Percentiles rank a stretch among this genome's conserved stretches.
These are phyloP conservation scores for Melolontha melolontha DNA, from an alignment of 2,888 invertebrate genomes.

Conservation along the genomic window DNA sequence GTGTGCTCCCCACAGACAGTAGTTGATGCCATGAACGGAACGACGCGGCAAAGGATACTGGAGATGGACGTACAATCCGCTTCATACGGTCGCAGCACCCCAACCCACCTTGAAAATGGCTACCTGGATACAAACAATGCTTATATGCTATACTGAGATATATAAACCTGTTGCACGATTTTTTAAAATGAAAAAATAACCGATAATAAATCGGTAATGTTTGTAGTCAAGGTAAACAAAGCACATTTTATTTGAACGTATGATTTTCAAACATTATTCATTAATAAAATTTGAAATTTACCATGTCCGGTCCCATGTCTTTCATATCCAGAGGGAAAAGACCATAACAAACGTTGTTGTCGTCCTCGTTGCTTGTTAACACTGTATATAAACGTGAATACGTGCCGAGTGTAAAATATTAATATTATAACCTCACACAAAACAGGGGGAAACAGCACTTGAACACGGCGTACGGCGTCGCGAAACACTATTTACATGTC, in stretches of 20 bases:
- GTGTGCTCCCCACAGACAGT: constrained; percentile 47
- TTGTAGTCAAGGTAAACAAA: background rate
- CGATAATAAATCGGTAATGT: background rate
- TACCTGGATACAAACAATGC: constrained; percentile 72
- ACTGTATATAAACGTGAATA: constrained; percentile 1
- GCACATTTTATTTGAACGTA: background rate
- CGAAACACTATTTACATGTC: constrained; percentile 60
- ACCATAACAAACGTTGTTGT: constrained; percentile 64
- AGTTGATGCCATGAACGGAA: constrained; percentile 29
- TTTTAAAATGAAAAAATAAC: constrained; percentile 25
- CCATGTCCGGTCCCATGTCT: constrained; percentile 87
- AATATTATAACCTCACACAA: constrained; percentile 33
- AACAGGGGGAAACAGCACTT: constrained; percentile 34
- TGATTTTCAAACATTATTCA: background rate
- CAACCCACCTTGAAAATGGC: constrained; percentile 66
- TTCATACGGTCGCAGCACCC: constrained; percentile 48
- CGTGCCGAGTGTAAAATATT: constrained; percentile 13
- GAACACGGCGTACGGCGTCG: constrained; percentile 63
- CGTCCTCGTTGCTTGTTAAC: background rate
- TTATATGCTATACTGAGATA: constrained; percentile 67
- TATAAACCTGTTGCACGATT: constrained; percentile 70
- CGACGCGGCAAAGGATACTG: constrained; percentile 43
- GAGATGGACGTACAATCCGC: constrained; percentile 43
- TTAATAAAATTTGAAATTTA: constrained; percentile 61
- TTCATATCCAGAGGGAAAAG: constrained; percentile 76